Conservation (phyloP, 2,113 vertebrate species). For the Abramis brama region DNA sequence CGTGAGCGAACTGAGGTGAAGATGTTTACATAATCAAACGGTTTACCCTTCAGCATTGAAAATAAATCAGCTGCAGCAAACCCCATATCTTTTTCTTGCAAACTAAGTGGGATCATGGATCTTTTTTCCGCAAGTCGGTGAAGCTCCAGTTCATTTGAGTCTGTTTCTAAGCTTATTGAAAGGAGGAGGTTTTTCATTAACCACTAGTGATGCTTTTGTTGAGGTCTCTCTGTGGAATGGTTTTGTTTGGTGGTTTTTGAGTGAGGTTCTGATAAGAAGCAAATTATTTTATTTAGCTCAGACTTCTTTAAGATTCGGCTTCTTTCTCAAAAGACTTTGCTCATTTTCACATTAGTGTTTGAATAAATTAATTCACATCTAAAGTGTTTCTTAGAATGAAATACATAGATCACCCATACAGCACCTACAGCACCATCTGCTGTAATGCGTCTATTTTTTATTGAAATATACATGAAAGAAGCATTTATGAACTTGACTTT, state of each 20-base stretch:
- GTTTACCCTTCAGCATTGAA: slow-evolving; percentile 31
- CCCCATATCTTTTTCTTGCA: neutral
- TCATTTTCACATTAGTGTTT: neutral
- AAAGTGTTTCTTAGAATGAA: neutral
- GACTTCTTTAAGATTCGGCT: neutral
- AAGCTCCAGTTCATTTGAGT: neutral
- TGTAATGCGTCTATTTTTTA: neutral
- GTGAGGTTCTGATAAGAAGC: slow-evolving; percentile 2
- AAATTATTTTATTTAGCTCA: slow-evolving; percentile 2
- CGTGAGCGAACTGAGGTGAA: slow-evolving; percentile 28
- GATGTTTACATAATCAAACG: slow-evolving; percentile 50
- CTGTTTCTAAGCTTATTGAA: slow-evolving; percentile 11
- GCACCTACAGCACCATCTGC: neutral
- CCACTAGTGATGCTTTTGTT: neutral
- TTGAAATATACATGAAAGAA: slow-evolving; percentile 11
- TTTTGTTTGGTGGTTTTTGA: slow-evolving; percentile 12
- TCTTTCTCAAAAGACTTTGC: slow-evolving; percentile 2
- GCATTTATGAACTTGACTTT: neutral
- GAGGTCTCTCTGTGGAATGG: neutral
- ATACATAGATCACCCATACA: neutral
- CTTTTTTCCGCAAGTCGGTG: neutral
- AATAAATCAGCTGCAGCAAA: slow-evolving; percentile 23
- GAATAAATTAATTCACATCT: neutral
- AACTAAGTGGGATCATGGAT: neutral
- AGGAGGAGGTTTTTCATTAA: slow-evolving; percentile 27